Conservation (phyloP, 2,888 invertebrate genomes). For the Stenodema calcarata region DNA sequence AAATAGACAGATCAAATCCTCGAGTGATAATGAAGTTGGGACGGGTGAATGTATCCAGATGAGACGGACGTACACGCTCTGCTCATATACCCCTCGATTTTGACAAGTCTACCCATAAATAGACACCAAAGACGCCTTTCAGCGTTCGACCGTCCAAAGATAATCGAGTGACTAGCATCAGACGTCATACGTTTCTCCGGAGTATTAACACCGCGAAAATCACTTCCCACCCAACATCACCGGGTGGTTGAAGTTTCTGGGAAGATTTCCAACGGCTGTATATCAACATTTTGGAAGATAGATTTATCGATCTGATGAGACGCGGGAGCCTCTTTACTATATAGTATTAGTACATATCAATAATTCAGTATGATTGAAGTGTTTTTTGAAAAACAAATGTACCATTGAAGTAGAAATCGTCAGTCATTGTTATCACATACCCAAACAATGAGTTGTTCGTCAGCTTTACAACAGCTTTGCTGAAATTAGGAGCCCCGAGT, state of each 20-base stretch:
- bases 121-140: background rate
- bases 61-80: background rate
- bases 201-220: background rate
- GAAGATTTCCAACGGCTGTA: background rate
- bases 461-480: no score
- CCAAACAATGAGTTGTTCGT: no score
- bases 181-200: background rate
- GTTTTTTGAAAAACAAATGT: no score
- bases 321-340: no score
- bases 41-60: background rate
- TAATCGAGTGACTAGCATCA: background rate
- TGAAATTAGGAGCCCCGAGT: no score
- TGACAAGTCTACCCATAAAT: background rate
- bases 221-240: background rate
- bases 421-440: no score
- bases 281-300: no score
- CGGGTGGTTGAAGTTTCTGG: background rate
- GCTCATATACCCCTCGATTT: background rate
- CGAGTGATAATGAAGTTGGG: background rate
- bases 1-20: background rate
- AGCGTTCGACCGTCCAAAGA: background rate
- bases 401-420: no score
- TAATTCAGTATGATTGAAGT: no score
- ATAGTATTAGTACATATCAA: no score
- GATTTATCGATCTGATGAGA: no score